Conservation (phyloP, 2,113 vertebrate species). For the Ceyx margarethae region DNA sequence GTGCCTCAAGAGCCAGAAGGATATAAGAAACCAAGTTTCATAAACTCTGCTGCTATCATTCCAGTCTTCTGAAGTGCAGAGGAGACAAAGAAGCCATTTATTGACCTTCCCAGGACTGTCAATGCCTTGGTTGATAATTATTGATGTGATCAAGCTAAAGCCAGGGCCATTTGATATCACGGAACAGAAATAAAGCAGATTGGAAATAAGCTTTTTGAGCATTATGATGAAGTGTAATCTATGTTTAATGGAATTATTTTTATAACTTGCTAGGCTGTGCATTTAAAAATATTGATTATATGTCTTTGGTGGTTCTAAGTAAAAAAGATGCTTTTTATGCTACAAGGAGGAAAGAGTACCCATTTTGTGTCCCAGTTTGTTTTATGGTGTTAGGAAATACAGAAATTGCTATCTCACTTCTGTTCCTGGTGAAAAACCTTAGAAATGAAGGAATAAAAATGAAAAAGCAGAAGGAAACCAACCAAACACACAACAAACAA, state of each 20-base stretch:
- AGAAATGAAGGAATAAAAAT: neutral
- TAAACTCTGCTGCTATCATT: neutral
- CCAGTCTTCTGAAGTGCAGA: neutral
- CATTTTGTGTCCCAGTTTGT: neutral
- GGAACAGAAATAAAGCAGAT: constrained; percentile 1
- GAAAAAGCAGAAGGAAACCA: no score
- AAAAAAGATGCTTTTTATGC: constrained; percentile 8
- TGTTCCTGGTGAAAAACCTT: neutral
- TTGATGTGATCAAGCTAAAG: neutral
- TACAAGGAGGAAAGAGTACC: neutral
- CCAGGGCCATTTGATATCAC: neutral
- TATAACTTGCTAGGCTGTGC: constrained; percentile 10
- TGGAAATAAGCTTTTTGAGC: neutral
- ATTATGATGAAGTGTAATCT: neutral
- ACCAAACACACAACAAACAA: no score
- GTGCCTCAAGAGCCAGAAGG: neutral
- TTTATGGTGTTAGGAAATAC: neutral
- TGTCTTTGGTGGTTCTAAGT: neutral
- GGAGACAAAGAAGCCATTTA: neutral
- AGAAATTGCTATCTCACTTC: neutral
- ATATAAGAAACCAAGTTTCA: neutral
- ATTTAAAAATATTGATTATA: constrained; percentile 42
- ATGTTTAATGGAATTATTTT: constrained; percentile 40
- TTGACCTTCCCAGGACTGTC: neutral
- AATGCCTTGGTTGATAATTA: neutral